Evolutionary conservation across 2,888 invertebrate genomes (phyloP).

Genomic region (Coleophora flavipennella): DNA sequence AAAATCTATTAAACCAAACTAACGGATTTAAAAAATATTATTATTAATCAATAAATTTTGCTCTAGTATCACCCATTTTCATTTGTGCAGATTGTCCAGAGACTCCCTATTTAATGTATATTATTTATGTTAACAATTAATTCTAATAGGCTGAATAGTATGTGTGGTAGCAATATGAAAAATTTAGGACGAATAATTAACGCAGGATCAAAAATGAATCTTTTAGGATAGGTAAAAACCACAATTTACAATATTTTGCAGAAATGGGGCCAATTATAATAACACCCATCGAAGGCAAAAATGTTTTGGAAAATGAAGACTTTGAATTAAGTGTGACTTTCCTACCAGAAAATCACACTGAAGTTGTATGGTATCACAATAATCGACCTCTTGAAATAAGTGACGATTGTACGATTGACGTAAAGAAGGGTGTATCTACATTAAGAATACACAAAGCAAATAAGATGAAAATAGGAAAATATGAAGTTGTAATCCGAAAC

Average conservation of each 20-base stretch:
- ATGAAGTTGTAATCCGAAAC: constrained; percentile 88
- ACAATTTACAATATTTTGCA: constrained; percentile 39
- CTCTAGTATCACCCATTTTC: too few relatives aligned
- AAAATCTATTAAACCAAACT: too few relatives aligned
- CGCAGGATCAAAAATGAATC: constrained; percentile 4
- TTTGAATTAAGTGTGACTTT: constrained; percentile 81
- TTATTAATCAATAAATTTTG: too few relatives aligned
- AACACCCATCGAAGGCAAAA: constrained; percentile 82
- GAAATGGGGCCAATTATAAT: constrained; percentile 75
- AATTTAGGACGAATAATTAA: too few relatives aligned
- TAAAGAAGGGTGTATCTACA: constrained; percentile 75
- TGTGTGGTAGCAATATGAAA: too few relatives aligned
- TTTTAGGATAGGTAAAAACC: constrained; percentile 21
- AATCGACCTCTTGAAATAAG: constrained; percentile 80
- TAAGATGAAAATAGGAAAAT: constrained; percentile 87
- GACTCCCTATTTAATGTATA: too few relatives aligned
- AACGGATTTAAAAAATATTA: too few relatives aligned
- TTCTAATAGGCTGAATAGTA: too few relatives aligned
- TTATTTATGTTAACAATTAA: too few relatives aligned
- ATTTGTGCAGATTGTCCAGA: too few relatives aligned
- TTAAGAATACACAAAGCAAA: constrained; percentile 78
- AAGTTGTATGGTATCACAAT: constrained; percentile 89
- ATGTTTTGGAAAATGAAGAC: constrained; percentile 78
- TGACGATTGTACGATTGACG: constrained; percentile 74
- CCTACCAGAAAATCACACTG: constrained; percentile 76